These are phyloP conservation scores for Tanypteryx hageni DNA, from an alignment of 2,888 invertebrate genomes.

Conservation along the genomic window DNA sequence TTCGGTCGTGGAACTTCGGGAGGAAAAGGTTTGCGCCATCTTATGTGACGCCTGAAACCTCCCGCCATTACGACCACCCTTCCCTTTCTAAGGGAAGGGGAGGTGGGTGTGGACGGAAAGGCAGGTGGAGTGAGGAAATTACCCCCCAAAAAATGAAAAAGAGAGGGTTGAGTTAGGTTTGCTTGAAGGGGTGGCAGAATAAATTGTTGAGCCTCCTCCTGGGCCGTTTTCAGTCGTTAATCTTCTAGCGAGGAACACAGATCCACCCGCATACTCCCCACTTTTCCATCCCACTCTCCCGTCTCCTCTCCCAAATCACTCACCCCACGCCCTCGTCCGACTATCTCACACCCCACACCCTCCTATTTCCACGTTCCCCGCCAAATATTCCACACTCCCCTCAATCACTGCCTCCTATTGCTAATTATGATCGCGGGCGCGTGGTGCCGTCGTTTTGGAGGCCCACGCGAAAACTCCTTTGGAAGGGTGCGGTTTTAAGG, in stretches of 20 bases:
- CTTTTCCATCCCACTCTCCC: no score
- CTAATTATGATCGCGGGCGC: slow-evolving; percentile 60
- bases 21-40: slow-evolving; percentile 14
- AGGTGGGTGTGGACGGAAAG: neutral
- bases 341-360: no score
- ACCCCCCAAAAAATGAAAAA: neutral
- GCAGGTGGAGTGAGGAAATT: neutral
- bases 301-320: neutral
- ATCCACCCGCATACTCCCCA: slow-evolving; percentile 14
- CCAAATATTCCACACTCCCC: no score
- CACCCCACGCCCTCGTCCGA: neutral
- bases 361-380: no score
- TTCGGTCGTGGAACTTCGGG: neutral
- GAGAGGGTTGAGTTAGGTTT: neutral
- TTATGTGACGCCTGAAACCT: neutral
- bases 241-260: slow-evolving; percentile 37
- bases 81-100: neutral
- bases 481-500: slow-evolving; percentile 43
- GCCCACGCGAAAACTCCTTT: neutral
- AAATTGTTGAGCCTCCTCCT: slow-evolving; percentile 30
- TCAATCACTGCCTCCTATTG: neutral
- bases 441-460: slow-evolving; percentile 38
- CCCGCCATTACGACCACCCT: neutral
- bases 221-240: slow-evolving; percentile 27
- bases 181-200: slow-evolving; percentile 2